A percentile compares a stretch with the other conserved stretches of the same genome.
These are phyloP conservation scores for Psilanteris sp. DNA, from an alignment of 1,140 invertebrate species.

Conservation along the genomic window DNA sequence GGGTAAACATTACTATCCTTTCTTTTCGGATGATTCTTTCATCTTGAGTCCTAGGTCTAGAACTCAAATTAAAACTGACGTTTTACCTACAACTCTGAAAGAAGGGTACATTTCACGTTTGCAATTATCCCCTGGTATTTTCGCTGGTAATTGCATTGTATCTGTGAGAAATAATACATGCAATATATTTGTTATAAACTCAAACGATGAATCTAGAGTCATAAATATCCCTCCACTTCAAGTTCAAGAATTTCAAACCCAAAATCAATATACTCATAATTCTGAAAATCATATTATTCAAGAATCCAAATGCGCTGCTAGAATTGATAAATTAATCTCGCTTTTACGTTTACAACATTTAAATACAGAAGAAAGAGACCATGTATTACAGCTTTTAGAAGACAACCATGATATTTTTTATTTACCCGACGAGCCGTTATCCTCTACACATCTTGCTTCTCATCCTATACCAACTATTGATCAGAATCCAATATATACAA, in stretches of 20 bases:
- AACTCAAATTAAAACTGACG: too few species aligned
- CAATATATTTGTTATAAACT: background rate
- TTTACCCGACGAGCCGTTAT: background rate
- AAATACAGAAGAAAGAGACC: background rate
- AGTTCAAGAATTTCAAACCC: too few species aligned
- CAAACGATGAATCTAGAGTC: too few species aligned
- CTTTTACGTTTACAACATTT: background rate
- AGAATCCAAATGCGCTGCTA: background rate
- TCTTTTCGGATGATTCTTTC: too few species aligned
- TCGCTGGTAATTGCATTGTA: slow-evolving; percentile 1
- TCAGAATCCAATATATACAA: background rate
- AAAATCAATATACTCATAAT: too few species aligned
- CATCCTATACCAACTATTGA: slow-evolving; percentile 1
- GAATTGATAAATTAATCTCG: background rate
- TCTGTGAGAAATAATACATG: slow-evolving; percentile 3
- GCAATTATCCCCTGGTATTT: too few species aligned
- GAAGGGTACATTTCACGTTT: too few species aligned
- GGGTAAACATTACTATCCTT: too few species aligned
- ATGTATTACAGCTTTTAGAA: background rate
- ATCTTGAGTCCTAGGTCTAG: too few species aligned
- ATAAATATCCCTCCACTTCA: background rate
- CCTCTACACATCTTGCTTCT: background rate
- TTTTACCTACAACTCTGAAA: too few species aligned
- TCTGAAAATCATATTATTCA: too few species aligned
- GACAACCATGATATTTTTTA: slow-evolving; percentile 2